A percentile compares a stretch with the other conserved stretches of the same genome.
These are phyloP conservation scores for Zaprionus lineosus DNA, from an alignment of 2,888 invertebrate genomes.

Conservation along the genomic window DNA sequence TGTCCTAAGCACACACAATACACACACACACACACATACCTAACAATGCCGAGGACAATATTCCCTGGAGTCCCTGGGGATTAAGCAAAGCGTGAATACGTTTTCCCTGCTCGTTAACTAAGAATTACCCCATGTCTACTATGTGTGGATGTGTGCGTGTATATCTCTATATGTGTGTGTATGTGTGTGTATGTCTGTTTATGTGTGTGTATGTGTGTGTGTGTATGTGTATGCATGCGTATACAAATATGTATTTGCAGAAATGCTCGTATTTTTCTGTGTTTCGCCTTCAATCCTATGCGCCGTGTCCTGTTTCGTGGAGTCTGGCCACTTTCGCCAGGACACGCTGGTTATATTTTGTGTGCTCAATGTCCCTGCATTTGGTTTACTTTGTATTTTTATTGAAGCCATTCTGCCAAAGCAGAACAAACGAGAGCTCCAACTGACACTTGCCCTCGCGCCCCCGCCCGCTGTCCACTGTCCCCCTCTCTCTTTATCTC, in stretches of 20 bases:
- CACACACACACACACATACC: slow-evolving; percentile 6
- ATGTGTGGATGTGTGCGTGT: no score
- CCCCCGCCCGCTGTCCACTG: background rate
- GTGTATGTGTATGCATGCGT: no score
- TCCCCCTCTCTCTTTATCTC: background rate
- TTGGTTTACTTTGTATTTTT: slow-evolving; percentile 56
- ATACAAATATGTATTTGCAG: slow-evolving; percentile 15
- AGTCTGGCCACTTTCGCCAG: slow-evolving; percentile 1
- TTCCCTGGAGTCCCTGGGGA: slow-evolving; percentile 49
- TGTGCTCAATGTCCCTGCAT: slow-evolving; percentile 23
- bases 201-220: no score
- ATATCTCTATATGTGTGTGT: no score
- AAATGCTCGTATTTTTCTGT: slow-evolving; percentile 11
- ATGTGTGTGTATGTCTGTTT: no score
- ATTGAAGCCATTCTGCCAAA: slow-evolving; percentile 52
- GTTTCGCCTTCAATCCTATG: slow-evolving; percentile 11
- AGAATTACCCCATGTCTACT: slow-evolving; percentile 74
- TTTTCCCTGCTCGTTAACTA: slow-evolving; percentile 75
- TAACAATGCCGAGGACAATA: background rate
- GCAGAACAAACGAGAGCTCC: slow-evolving; percentile 19
- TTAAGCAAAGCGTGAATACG: slow-evolving; percentile 70
- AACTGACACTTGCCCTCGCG: slow-evolving; percentile 30
- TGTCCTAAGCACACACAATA: slow-evolving; percentile 53
- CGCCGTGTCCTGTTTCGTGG: no score
- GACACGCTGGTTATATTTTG: no score